phyloP scores from a whole-genome alignment of 2,888 invertebrate genomes.

The Metopia argyrocephala region DNA sequence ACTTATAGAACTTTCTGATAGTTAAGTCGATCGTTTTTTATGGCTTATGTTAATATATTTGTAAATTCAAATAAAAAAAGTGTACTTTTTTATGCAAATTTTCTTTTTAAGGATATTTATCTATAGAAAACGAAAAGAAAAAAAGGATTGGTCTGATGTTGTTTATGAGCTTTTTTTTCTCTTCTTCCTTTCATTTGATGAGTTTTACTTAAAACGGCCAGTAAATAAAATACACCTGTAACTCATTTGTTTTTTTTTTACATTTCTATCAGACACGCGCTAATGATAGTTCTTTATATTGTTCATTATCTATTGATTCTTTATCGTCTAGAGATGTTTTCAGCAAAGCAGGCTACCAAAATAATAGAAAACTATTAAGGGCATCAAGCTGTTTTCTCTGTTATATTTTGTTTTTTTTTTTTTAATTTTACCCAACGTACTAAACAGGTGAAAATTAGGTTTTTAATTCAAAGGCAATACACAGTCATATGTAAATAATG shows the following conservation, averaged over 20 bases:
- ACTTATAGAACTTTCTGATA: no score
- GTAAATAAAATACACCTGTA: conserved; percentile 21
- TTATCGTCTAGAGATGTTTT: not conserved
- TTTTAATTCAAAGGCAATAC: no score
- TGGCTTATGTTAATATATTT: no score
- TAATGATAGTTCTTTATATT: conserved; percentile 13
- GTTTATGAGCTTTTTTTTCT: not conserved
- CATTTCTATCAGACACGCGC: conserved; percentile 8
- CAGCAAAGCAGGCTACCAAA: not conserved
- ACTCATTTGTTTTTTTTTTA: not conserved
- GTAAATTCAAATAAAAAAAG: no score
- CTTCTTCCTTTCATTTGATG: not conserved
- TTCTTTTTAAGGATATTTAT: no score
- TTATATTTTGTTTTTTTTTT: not conserved
- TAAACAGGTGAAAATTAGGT: conserved; percentile 42
- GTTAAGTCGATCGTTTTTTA: no score
- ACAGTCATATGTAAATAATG: no score
- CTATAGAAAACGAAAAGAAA: not conserved
- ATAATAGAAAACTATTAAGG: conserved; percentile 15
- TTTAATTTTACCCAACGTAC: not conserved
- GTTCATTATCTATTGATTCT: no score
- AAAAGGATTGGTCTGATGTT: not conserved
- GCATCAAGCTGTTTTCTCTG: conserved; percentile 21
- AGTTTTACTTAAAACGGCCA: not conserved
- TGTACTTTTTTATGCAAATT: not conserved